Base-by-base conservation (phyloP, 2,113 vertebrate genomes). In the Oncorhynchus masou region DNA sequence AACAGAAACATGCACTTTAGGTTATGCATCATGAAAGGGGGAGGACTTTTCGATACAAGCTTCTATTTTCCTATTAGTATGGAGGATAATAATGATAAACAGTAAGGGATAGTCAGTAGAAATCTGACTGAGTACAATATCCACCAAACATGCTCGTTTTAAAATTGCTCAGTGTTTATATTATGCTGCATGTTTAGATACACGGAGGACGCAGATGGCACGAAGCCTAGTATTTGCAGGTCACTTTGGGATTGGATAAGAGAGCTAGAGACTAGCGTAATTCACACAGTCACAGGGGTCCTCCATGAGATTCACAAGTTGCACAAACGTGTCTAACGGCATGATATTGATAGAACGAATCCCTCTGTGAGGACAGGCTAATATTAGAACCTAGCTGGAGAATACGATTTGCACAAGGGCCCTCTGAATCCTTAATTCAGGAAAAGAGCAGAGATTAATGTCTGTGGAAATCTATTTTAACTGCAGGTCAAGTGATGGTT, bases 371-470 rank as follows among this genome's bases (percentile, higher is more conserved):
- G 51, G 13, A 54, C 13, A 57, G 64, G 78, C n/a, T 62, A 88
- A 84, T 89, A 87, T 88, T 88, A 83, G 84, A 84, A 78, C 81
- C 74, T 31, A 86, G 22, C 24, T 31, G 22, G 64, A 9, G 86
- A 90, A 85, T 84, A 84, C 71, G 78, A 81, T 84, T 76, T 25
- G 75, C 78, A 71, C 84, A 65, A 71, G 65, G 73, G 72, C 59
- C 51, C 75, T 84, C 76, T 81, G 81, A 88, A 88, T 91, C 88
- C 84, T 83, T 89, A 84, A 89, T 85, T 85, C 81, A 79, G 76
- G 76, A 77, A 88, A 81, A 79, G 85, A 74, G 68, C 79, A 45
- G 45, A 75, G 88, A 91, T 91, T 87, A 90, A 91, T 84, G 76
- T 86, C 75, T 75, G 68, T 68, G 77, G 71, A 79, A 86, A 90